These are phyloP conservation scores for Drosophila melanica DNA, from an alignment of 1,140 invertebrate species.

Conservation along the genomic window DNA sequence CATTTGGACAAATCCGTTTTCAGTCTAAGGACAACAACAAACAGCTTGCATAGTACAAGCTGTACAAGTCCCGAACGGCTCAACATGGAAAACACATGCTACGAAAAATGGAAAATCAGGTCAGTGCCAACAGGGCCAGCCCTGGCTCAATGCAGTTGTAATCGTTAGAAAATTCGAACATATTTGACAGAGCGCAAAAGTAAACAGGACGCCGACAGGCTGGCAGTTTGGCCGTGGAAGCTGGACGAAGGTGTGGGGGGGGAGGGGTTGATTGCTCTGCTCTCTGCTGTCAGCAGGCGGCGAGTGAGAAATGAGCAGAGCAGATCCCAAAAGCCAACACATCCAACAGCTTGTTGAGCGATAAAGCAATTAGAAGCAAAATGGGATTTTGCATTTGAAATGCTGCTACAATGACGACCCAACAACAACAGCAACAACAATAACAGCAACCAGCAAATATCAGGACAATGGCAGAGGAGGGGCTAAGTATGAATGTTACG, in stretches of 20 bases:
- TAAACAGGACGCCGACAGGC: constrained; percentile 54
- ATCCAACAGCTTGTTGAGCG: constrained; percentile 79
- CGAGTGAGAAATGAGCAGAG: constrained; percentile 70
- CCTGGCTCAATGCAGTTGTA: constrained; percentile 67
- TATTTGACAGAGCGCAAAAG: constrained; percentile 81
- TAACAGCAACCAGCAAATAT: constrained; percentile 18
- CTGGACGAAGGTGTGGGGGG: background rate
- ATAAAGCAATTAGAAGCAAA: constrained; percentile 81
- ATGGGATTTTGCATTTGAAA: constrained; percentile 81
- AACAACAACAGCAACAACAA: constrained; percentile 4
- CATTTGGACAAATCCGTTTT: constrained; percentile 72
- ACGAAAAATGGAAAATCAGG: constrained; percentile 79
- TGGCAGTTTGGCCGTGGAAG: background rate
- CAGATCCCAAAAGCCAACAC: constrained; percentile 41
- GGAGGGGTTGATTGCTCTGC: constrained; percentile 27
- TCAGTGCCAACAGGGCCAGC: constrained; percentile 42
- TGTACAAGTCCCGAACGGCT: constrained; percentile 40
- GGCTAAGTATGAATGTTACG: background rate
- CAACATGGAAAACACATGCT: constrained; percentile 74
- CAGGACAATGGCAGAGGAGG: constrained; percentile 13
- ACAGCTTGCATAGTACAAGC: constrained; percentile 45
- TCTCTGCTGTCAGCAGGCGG: constrained; percentile 56
- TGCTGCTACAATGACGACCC: constrained; percentile 62
- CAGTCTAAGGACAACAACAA: constrained; percentile 49
- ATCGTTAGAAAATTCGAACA: constrained; percentile 82